Evolutionary conservation across 2,797 vertebrate species (phyloP), one percentile per base, ranked within the genome.

Genomic region (Linurgus olivaceus): DNA sequence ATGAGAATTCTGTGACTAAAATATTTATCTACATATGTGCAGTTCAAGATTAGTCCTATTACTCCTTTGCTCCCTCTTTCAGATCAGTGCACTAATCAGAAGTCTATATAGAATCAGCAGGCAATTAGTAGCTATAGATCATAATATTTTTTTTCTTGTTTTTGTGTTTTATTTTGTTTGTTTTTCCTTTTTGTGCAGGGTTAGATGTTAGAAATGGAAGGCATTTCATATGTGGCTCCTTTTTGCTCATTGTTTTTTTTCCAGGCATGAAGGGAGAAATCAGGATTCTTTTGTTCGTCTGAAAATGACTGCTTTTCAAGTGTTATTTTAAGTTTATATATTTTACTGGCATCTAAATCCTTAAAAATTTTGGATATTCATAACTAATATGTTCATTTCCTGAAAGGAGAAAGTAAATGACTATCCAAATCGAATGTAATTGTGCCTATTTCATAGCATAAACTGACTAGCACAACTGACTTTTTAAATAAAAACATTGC

Each of bases 151-250:
- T 25, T n/a, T 18, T 33, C 8, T 29, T 61, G 12, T 8, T 17
- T 26, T 35, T 58, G 7, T 42, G 29, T 14, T 40, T 51, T 17
- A 15, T 26, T 37, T 63, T 17, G 11, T 2, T 5, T 11, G 11
- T 9, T 4, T 8, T 8, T 45, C 11, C 29, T 35, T 25, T 37
- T 31, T 20, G 3, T 44, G 11, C n/a, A 31, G 13, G 11, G 3
- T 37, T 45, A 17, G 2, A 3, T 23, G 9, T 15, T 16, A 16
- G 31, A 58, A 19, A 2, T 14, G 1, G 13, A 4, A 26, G 42
- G 4, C 7, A 33, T 37, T 88, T 73, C 35, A 26, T 7, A 23
- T 16, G 7, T 38, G 7, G 2, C 10, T 21, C 5, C 17, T 35
- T 38, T 44, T 44, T 16, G 3, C 3, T 14, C 8, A 2, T 17